phyloP scores from a whole-genome alignment of 2,797 vertebrate species.

The Siniperca scherzeri region DNA sequence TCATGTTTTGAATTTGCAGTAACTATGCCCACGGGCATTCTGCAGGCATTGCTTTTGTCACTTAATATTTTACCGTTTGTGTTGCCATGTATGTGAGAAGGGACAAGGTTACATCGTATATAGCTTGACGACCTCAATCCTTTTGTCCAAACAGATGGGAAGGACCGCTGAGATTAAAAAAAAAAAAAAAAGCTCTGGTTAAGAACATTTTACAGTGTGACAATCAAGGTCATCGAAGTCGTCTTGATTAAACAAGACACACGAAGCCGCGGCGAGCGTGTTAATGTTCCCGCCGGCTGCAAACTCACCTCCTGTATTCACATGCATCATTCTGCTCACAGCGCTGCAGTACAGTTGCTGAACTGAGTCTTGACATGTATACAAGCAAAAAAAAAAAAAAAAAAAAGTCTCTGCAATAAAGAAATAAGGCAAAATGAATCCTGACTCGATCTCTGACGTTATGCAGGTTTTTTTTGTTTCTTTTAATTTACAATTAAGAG shows the following conservation, averaged over 20 bases:
- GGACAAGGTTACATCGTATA: slow-evolving; percentile 7
- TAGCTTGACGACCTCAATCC: slow-evolving; percentile 15
- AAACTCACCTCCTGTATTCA: slow-evolving; percentile 46
- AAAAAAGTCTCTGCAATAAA: slow-evolving; percentile 79
- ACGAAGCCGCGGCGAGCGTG: background rate
- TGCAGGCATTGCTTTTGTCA: slow-evolving; percentile 21
- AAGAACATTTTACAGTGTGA: slow-evolving; percentile 58
- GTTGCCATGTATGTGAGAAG: slow-evolving; percentile 30
- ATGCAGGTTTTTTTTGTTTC: too few species aligned
- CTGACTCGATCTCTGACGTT: background rate
- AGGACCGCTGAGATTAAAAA: background rate
- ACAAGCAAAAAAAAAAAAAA: slow-evolving; percentile 49
- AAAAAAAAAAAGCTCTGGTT: background rate
- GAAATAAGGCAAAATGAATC: slow-evolving; percentile 49
- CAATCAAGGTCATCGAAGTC: slow-evolving; percentile 68
- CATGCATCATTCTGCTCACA: slow-evolving; percentile 52
- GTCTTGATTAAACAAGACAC: slow-evolving; percentile 57
- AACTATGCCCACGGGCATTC: background rate
- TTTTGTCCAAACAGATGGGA: background rate
- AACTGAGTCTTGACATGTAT: slow-evolving; percentile 67
- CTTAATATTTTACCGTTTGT: slow-evolving; percentile 25
- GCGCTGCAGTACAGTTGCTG: slow-evolving; percentile 54
- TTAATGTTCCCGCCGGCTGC: slow-evolving; percentile 21
- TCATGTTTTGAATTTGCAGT: slow-evolving; percentile 14
- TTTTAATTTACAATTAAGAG: too few species aligned